These are phyloP conservation scores for Carassius auratus DNA, from an alignment of 2,113 vertebrate species.

Conservation along the genomic window DNA sequence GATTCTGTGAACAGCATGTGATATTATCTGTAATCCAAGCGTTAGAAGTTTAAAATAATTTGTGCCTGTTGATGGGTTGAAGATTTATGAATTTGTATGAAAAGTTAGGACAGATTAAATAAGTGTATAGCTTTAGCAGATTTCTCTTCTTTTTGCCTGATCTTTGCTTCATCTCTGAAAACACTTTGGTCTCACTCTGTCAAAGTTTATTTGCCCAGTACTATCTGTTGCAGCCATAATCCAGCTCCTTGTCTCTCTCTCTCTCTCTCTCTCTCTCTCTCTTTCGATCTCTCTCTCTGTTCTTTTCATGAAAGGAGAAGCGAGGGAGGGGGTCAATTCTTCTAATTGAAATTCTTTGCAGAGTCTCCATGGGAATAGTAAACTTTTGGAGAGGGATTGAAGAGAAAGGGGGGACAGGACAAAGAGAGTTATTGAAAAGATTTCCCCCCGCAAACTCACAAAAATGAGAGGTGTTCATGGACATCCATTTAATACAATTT, in stretches of 20 bases:
- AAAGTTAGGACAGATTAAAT: background rate
- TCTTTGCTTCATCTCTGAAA: background rate
- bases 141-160: background rate
- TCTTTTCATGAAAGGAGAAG: constrained; percentile 61
- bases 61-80: background rate
- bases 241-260: constrained; percentile 45
- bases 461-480: background rate
- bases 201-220: background rate
- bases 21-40: background rate
- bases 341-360: constrained; percentile 80
- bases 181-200: background rate
- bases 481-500: constrained; percentile 44
- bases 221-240: background rate
- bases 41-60: background rate
- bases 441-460: constrained; percentile 41
- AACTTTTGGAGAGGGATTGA: constrained; percentile 70
- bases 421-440: constrained; percentile 13
- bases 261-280: constrained; percentile 1
- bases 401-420: background rate
- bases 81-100: background rate
- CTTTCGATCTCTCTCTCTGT: constrained; percentile 34
- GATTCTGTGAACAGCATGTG: background rate
- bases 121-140: too few relatives aligned
- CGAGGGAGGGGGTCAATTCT: constrained; percentile 47
- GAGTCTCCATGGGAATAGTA: constrained; percentile 76